Evolutionary conservation across 1,140 invertebrate species (phyloP).

Genomic region (Diplogasteroides magnus): DNA sequence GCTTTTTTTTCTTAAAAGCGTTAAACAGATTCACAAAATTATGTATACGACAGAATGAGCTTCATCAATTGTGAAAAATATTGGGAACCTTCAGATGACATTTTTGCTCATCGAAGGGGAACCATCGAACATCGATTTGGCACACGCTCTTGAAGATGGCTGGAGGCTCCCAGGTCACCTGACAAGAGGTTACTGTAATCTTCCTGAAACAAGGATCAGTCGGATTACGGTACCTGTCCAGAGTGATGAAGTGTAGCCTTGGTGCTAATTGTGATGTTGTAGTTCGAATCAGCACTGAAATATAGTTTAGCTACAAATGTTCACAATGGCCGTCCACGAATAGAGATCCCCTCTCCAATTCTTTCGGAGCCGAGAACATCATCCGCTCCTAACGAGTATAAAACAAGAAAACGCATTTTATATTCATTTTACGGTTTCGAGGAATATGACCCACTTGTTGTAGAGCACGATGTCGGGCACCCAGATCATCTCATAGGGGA

Average conservation of each 20-base stretch:
- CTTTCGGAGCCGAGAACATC: too few species aligned
- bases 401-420: too few species aligned
- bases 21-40: too few species aligned
- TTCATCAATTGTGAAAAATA: too few species aligned
- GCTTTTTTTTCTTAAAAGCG: too few species aligned
- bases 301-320: too few species aligned
- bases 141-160: slow-evolving; percentile 98
- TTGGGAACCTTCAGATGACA: background rate
- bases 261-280: slow-evolving; percentile 62
- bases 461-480: slow-evolving; percentile 76
- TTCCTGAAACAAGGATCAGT: background rate
- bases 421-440: too few species aligned
- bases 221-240: slow-evolving; percentile 69
- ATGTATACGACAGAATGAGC: too few species aligned
- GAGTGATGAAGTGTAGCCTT: slow-evolving; percentile 68
- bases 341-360: too few species aligned
- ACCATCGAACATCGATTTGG: slow-evolving; percentile 79
- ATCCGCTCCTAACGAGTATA: too few species aligned
- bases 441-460: too few species aligned
- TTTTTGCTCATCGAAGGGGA: slow-evolving; percentile 7
- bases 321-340: too few species aligned
- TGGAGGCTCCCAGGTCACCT: slow-evolving; percentile 81
- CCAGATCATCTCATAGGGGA: slow-evolving; percentile 77
- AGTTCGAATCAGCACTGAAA: slow-evolving; percentile 61
- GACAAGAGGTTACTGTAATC: background rate